Conservation (phyloP, 2,888 invertebrate species). For the Ariolimax columbianus region DNA sequence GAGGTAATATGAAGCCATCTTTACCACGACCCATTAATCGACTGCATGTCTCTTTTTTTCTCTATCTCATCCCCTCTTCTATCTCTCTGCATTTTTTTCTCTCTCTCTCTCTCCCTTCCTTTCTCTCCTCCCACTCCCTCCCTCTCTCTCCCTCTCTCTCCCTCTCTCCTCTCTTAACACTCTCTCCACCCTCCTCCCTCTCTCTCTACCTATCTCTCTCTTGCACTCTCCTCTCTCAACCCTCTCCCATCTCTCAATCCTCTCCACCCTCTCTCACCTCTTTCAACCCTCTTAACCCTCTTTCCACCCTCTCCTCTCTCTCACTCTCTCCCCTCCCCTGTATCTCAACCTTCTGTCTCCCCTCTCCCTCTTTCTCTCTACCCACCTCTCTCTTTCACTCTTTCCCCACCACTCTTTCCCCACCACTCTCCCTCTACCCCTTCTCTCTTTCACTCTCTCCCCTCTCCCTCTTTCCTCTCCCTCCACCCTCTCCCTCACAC, state of each 20-base stretch:
- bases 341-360: no score
- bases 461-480: no score
- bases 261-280: not conserved
- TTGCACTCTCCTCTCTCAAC: not conserved
- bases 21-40: no score
- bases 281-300: not conserved
- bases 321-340: not conserved
- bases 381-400: not conserved
- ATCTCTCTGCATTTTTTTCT: conserved; percentile 24
- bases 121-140: not conserved
- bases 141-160: not conserved
- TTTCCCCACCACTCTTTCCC: not conserved
- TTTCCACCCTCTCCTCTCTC: not conserved
- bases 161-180: not conserved
- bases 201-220: not conserved
- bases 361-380: not conserved
- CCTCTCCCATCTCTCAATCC: no score
- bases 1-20: no score
- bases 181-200: not conserved
- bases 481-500: no score
- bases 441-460: no score
- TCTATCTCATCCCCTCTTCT: not conserved
- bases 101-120: not conserved
- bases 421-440: no score
- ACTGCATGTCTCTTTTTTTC: no score